Conservation (phyloP, 1,140 invertebrate species). For the Pseudoatta argentina region DNA sequence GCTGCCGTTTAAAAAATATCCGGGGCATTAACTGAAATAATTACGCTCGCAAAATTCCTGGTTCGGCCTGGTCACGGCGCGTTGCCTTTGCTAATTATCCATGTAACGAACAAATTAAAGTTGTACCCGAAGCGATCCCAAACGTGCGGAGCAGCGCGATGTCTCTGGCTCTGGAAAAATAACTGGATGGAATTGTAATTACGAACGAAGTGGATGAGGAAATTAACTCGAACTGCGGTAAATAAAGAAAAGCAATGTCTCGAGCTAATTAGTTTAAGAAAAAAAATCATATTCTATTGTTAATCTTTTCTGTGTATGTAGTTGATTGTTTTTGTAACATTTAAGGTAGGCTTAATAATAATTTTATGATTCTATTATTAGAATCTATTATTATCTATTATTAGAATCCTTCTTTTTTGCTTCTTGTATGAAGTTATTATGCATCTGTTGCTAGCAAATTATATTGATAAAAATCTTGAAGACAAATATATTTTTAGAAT, state of each 20-base stretch:
- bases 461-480: not conserved
- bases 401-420: not conserved
- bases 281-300: not conserved
- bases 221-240: constrained; percentile 45
- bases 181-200: constrained; percentile 65
- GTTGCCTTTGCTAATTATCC: constrained; percentile 72
- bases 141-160: constrained; percentile 46
- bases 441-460: constrained; percentile 29
- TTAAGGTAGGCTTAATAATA: constrained; percentile 2
- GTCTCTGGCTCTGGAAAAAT: constrained; percentile 67
- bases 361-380: constrained; percentile 1
- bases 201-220: constrained; percentile 2
- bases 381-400: not conserved
- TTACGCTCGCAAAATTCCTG: constrained; percentile 60
- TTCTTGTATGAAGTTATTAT: constrained; percentile 37
- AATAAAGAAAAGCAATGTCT: constrained; percentile 30
- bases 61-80: constrained; percentile 58
- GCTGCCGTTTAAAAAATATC: constrained; percentile 15
- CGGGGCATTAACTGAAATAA: constrained; percentile 61
- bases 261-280: not conserved
- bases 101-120: constrained; percentile 70
- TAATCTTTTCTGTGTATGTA: not conserved
- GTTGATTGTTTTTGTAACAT: not conserved
- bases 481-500: not conserved
- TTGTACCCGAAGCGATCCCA: constrained; percentile 45